Conservation (phyloP, 2,113 vertebrate genomes). For the Gorsachius goisagi region DNA sequence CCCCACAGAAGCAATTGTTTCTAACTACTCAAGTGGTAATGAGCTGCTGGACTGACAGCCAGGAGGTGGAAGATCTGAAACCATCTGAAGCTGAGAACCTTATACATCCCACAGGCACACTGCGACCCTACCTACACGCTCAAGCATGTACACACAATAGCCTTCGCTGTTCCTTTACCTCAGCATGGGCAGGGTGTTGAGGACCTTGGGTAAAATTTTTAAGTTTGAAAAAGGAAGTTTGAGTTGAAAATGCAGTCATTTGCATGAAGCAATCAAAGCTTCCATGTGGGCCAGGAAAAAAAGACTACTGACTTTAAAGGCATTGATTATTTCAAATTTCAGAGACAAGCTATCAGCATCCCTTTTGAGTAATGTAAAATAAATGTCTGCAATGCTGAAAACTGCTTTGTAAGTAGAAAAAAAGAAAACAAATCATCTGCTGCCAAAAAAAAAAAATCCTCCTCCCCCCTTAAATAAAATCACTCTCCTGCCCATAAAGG, state of each 20-base stretch:
- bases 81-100: background rate
- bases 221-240: background rate
- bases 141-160: fast-evolving
- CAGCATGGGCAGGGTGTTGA: background rate
- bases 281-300: background rate
- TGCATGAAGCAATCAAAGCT: background rate
- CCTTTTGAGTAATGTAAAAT: background rate
- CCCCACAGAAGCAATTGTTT: background rate
- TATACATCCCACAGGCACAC: background rate
- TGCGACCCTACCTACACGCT: background rate
- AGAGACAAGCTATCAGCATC: background rate
- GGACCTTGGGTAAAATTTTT: background rate
- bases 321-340: background rate
- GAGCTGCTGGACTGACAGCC: background rate
- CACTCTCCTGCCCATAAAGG: background rate
- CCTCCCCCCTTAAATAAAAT: background rate
- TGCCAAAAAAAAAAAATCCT: background rate
- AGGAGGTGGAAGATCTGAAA: background rate
- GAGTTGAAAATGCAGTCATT: background rate
- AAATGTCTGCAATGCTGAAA: background rate
- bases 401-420: background rate
- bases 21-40: background rate
- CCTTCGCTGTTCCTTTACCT: background rate
- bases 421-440: background rate
- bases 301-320: background rate